phyloP scores from a whole-genome alignment of 1,140 invertebrate genomes.

The Aphelenchoides fujianensis region DNA sequence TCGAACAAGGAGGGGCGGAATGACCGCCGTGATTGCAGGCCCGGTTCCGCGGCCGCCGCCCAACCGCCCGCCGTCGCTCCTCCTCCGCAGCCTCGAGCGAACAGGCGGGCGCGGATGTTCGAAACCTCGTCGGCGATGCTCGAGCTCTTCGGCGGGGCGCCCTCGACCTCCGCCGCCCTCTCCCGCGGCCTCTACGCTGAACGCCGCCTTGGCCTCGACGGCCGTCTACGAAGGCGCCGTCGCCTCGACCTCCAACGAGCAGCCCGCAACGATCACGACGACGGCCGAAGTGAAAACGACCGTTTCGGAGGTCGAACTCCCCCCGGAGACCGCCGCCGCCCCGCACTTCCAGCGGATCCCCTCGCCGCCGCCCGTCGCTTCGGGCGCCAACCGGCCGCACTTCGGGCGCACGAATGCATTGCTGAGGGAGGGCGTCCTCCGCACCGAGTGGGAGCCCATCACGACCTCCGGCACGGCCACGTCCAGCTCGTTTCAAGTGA shows the following conservation, averaged over 20 bases:
- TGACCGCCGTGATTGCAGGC: slow-evolving; percentile 15
- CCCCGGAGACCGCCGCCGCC: not conserved
- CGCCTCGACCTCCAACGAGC: not conserved
- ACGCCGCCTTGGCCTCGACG: slow-evolving; percentile 4
- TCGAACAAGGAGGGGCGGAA: not conserved
- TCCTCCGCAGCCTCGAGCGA: slow-evolving; percentile 21
- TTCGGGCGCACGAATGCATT: slow-evolving; percentile 10
- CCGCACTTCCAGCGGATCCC: slow-evolving; percentile 14
- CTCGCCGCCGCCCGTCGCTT: not conserved
- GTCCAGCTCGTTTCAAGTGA: slow-evolving; percentile 17
- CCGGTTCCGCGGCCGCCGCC: slow-evolving; percentile 21
- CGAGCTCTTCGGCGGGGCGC: slow-evolving; percentile 50
- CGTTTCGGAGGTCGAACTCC: not conserved
- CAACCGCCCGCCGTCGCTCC: slow-evolving; percentile 25
- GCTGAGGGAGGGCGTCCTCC: not conserved
- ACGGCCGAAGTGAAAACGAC: not conserved
- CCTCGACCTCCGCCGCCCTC: not conserved
- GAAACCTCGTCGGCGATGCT: slow-evolving; percentile 51
- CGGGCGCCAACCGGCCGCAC: not conserved
- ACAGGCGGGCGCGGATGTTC: slow-evolving; percentile 32
- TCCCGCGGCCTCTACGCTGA: not conserved
- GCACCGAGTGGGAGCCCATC: slow-evolving; percentile 14
- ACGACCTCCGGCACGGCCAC: not conserved
- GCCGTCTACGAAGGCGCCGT: slow-evolving; percentile 6
- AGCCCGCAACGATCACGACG: not conserved